A percentile compares a stretch with the other conserved stretches of the same genome.
phyloP scores from a whole-genome alignment of 1,140 invertebrate genomes.

The Pygmarrhopalites habei region DNA sequence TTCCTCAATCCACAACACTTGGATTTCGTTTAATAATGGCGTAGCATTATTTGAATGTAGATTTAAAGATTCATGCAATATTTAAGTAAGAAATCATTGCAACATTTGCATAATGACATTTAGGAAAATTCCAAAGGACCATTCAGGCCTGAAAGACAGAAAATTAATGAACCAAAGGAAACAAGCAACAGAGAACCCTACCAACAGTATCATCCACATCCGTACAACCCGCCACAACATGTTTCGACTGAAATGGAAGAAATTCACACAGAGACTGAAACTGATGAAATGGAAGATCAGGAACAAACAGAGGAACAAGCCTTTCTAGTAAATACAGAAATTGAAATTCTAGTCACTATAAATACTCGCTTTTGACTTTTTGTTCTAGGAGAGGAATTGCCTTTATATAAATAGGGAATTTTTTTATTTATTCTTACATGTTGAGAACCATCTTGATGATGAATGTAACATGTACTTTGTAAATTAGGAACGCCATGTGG shows the following conservation, averaged over 20 bases:
- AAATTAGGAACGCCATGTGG: constrained; percentile 54
- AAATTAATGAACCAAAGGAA: constrained; percentile 10
- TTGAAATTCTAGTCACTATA: background rate
- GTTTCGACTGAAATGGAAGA: constrained; percentile 30
- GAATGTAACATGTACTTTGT: constrained; percentile 3
- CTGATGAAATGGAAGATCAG: constrained; percentile 22
- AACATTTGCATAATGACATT: too few species aligned
- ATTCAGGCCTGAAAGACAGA: constrained; percentile 38
- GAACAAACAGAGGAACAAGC: constrained; percentile 20
- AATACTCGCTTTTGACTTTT: too few species aligned
- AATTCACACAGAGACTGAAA: constrained; percentile 20
- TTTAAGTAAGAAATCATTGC: too few species aligned
- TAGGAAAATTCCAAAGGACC: constrained; percentile 40
- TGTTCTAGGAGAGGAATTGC: too few species aligned
- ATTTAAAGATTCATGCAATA: too few species aligned
- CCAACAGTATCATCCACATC: constrained; percentile 15
- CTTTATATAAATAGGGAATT: too few species aligned
- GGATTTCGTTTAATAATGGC: too few species aligned
- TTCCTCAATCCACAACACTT: too few species aligned
- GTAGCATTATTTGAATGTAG: too few species aligned
- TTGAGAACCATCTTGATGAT: too few species aligned
- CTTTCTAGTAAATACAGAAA: background rate
- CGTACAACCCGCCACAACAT: background rate
- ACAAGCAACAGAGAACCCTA: constrained; percentile 30
- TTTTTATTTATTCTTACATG: too few species aligned